These are phyloP conservation scores for Bombus fervidus DNA, from an alignment of 1,140 invertebrate species.

Conservation along the genomic window DNA sequence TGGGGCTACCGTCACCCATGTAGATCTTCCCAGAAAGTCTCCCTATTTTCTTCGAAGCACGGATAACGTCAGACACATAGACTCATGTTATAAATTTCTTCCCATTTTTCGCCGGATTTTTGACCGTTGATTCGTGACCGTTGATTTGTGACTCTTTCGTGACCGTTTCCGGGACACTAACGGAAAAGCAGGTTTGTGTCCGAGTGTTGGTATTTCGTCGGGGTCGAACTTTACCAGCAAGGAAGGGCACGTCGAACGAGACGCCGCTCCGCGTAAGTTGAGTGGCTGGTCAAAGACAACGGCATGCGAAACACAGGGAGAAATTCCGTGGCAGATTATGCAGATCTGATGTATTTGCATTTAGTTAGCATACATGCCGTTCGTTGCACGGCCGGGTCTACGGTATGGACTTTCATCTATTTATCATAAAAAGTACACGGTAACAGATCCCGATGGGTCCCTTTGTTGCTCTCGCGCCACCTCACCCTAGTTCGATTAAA, in stretches of 20 bases:
- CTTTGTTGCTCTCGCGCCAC: conserved; percentile 48
- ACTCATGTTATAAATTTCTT: neutral
- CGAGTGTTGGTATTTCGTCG: neutral
- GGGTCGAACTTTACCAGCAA: too few species aligned
- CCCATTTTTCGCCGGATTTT: neutral
- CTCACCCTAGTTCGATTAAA: conserved; percentile 49
- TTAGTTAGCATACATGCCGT: conserved; percentile 66
- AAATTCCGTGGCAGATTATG: conserved; percentile 70
- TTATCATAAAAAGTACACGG: conserved; percentile 67
- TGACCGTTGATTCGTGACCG: neutral
- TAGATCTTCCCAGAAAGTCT: conserved; percentile 30
- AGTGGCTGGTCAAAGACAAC: conserved; percentile 56
- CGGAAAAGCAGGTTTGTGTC: neutral
- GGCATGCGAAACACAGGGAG: conserved; percentile 67
- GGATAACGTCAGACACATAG: too few species aligned
- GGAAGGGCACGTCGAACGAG: neutral
- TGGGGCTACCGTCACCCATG: neutral
- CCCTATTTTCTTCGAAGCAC: conserved; percentile 19
- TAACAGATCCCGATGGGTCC: conserved; percentile 60
- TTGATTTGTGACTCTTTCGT: neutral
- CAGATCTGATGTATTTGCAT: conserved; percentile 71
- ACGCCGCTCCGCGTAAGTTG: conserved; percentile 44
- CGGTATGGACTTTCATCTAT: conserved; percentile 69
- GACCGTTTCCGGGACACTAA: neutral
- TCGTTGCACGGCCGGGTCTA: conserved; percentile 43